These are phyloP conservation scores for Aphaenogaster ashmeadi DNA, from an alignment of 1,140 invertebrate genomes.

Conservation along the genomic window DNA sequence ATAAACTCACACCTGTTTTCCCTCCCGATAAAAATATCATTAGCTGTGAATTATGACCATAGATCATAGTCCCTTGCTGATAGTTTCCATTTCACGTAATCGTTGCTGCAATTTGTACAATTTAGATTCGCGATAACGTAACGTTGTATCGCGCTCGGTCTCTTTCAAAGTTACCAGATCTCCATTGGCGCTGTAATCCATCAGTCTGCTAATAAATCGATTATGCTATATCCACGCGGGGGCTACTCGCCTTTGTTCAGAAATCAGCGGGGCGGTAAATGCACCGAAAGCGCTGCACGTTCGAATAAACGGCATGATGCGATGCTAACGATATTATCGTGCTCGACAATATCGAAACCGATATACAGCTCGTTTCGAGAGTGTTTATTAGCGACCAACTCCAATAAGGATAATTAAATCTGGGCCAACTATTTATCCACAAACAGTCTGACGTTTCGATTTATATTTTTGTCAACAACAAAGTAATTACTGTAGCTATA, in stretches of 20 bases:
- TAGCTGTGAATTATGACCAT: not conserved
- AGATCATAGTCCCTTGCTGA: not conserved
- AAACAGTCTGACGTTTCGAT: conserved; percentile 1
- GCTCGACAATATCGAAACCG: conserved; percentile 63
- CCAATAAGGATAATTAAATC: conserved; percentile 46
- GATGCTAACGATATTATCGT: conserved; percentile 66
- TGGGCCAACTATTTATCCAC: not conserved
- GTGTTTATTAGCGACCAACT: conserved; percentile 57
- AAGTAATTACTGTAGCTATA: not conserved
- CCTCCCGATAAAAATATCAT: conserved; percentile 7
- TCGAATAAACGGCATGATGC: conserved; percentile 68
- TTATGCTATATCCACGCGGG: conserved; percentile 62
- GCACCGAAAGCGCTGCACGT: conserved; percentile 63
- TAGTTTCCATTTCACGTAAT: conserved; percentile 3
- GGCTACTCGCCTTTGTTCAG: conserved; percentile 70
- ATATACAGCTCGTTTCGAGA: conserved; percentile 60
- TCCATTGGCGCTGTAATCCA: conserved; percentile 55
- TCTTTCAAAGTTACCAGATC: conserved; percentile 11
- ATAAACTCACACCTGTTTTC: conserved; percentile 19
- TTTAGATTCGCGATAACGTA: conserved; percentile 4
- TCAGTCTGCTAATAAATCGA: conserved; percentile 70
- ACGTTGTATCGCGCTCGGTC: not conserved
- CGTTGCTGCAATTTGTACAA: conserved; percentile 18
- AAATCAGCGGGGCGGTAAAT: conserved; percentile 66
- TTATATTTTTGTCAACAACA: not conserved